Evolutionary conservation across 2,888 invertebrate species (phyloP), one percentile per base, ranked within the genome.

Genomic region (Matsumyia berberina): DNA sequence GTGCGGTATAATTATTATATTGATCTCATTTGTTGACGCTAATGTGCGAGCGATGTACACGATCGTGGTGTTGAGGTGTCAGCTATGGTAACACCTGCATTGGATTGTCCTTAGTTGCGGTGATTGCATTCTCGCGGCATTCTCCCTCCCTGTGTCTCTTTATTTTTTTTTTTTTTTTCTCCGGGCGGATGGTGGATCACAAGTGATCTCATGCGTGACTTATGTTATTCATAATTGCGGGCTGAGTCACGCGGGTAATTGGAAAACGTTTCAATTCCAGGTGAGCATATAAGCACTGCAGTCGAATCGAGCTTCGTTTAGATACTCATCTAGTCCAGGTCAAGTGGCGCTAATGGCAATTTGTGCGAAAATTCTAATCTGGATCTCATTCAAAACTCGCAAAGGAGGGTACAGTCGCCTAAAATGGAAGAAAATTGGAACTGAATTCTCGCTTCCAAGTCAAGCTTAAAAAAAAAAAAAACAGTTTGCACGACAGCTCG

Each of bases 11-110:
- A 85, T 85, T 85, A 85, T 85, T 80, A 85, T 85, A 85, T 85
- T 85, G 85, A 85, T 85, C 85, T 85, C 85, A 85, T 85, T 83
- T 85, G 85, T 85, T 85, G 85, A 85, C 85, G 85, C 74, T 85
- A 85, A 85, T 85, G 80, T 85, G 85, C 55, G 46, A 85, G 85
- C 69, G 62, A 76, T 70, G 74, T 70, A 60, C 81, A 64, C 81
- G 81, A 57, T 72, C 62, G 53, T 62, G 31, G 74, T 44, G 42
- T 51, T 58, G 57, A 85, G 78, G 78, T 82, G 82, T 74, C 69
- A 79, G 83, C 46, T 70, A 44, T 19, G 66, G 74, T 60, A 79
- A 85, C 85, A 85, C 85, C 85, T 85, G 85, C 85, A 85, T n/a
- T 76, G 33, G 69, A 66, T 85, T 80, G 80, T 85, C 74, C 85